These are phyloP conservation scores for Pagrus major DNA, from an alignment of 2,113 vertebrate genomes.

Conservation along the genomic window DNA sequence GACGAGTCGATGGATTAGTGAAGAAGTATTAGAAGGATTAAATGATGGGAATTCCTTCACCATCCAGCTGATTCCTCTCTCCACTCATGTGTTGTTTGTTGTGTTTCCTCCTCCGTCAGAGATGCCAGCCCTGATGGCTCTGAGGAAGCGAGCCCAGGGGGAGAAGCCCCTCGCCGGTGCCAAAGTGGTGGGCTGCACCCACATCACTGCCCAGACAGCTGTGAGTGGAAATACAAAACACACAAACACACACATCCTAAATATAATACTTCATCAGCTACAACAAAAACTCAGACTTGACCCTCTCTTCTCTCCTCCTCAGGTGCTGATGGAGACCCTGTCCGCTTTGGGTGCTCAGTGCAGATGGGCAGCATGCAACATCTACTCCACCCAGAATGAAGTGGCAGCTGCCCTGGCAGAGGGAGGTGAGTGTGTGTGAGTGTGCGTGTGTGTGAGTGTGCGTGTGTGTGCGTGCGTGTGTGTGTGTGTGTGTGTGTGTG, in stretches of 20 bases:
- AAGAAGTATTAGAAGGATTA: slow-evolving; percentile 49
- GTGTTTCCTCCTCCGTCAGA: slow-evolving; percentile 80
- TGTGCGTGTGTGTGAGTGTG: neutral
- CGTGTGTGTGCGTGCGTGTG: slow-evolving; percentile 10
- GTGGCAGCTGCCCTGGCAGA: slow-evolving; percentile 97
- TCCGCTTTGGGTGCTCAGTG: slow-evolving; percentile 95
- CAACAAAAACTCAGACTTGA: neutral
- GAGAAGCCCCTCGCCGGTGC: slow-evolving; percentile 97
- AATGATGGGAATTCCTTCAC: slow-evolving; percentile 49
- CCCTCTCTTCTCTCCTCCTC: neutral
- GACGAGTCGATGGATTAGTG: slow-evolving; percentile 27
- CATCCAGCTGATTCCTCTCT: slow-evolving; percentile 24
- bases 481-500: neutral
- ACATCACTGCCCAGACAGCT: slow-evolving; percentile 98
- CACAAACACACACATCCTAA: neutral
- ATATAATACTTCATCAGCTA: neutral
- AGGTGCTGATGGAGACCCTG: slow-evolving; percentile 98
- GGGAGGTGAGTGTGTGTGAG: slow-evolving; percentile 85
- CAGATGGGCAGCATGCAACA: slow-evolving; percentile 98
- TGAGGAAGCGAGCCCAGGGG: slow-evolving; percentile 98
- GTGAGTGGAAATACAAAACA: slow-evolving; percentile 81
- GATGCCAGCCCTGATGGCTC: slow-evolving; percentile 98
- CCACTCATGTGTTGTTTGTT: neutral
- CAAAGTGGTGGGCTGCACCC: slow-evolving; percentile 98
- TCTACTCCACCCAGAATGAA: slow-evolving; percentile 98